Evolutionary conservation across 2,797 vertebrate species (phyloP).

Genomic region (Ammospiza maritima): DNA sequence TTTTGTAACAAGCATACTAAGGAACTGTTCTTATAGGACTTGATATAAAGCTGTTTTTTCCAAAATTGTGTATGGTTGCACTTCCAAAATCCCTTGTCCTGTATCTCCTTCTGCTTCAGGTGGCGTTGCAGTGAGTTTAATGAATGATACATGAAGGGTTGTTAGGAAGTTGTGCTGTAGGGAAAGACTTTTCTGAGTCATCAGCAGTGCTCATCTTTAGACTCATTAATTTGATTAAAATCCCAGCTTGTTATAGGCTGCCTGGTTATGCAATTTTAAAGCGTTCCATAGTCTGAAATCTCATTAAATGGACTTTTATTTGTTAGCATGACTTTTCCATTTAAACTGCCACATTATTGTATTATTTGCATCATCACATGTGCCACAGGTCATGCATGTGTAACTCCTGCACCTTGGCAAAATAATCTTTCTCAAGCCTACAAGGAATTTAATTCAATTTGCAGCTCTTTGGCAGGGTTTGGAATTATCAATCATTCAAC

Average conservation of each 20-base stretch:
- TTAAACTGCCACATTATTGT: background rate
- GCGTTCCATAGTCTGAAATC: constrained; percentile 48
- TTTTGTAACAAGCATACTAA: background rate
- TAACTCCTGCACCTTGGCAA: background rate
- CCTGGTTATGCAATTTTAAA: constrained; percentile 68
- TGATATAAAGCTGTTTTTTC: background rate
- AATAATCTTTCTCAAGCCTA: background rate
- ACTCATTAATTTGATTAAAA: constrained; percentile 78
- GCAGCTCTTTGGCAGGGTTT: background rate
- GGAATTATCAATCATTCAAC: background rate
- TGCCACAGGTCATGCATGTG: background rate
- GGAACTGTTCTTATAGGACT: background rate
- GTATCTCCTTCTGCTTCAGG: constrained; percentile 40
- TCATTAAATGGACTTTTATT: constrained; percentile 48
- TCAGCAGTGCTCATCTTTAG: constrained; percentile 54
- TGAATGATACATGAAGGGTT: constrained; percentile 67
- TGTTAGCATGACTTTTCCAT: background rate
- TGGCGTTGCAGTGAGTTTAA: constrained; percentile 55
- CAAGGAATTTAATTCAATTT: background rate
- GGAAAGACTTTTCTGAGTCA: constrained; percentile 73
- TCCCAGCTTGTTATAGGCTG: constrained; percentile 63
- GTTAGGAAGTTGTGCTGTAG: constrained; percentile 68
- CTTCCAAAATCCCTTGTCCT: background rate
- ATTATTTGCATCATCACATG: background rate
- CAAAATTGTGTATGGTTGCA: background rate